These are phyloP conservation scores for Popillia japonica DNA, from an alignment of 1,140 invertebrate genomes.

Conservation along the genomic window DNA sequence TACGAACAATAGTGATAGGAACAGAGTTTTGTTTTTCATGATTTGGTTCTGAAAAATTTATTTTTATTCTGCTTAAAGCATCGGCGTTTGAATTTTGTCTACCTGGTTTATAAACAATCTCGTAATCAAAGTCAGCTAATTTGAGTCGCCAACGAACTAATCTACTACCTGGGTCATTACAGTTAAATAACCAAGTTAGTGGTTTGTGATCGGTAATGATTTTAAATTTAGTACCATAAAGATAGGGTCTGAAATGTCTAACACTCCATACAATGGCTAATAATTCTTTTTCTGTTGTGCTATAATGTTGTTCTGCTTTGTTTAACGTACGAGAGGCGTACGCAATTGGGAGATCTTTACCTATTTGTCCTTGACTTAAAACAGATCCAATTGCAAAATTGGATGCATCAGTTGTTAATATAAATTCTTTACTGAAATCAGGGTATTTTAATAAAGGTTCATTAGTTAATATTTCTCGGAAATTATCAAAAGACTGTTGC, in stretches of 20 bases:
- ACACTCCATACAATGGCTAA: slow-evolving; percentile 63
- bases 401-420: background rate
- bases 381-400: background rate
- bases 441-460: slow-evolving; percentile 7
- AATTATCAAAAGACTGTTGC: too few species aligned
- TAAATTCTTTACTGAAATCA: background rate
- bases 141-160: slow-evolving; percentile 61
- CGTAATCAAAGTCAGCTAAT: slow-evolving; percentile 61
- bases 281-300: slow-evolving; percentile 62
- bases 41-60: slow-evolving; percentile 44
- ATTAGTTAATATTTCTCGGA: background rate
- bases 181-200: slow-evolving; percentile 20
- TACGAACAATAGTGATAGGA: slow-evolving; percentile 33
- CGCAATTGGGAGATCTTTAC: slow-evolving; percentile 45
- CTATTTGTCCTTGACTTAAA: background rate
- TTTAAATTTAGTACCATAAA: slow-evolving; percentile 63
- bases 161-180: slow-evolving; percentile 50
- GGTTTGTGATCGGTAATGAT: slow-evolving; percentile 59
- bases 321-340: slow-evolving; percentile 52
- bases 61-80: slow-evolving; percentile 47
- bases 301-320: slow-evolving; percentile 50
- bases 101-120: slow-evolving; percentile 52
- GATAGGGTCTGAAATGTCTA: slow-evolving; percentile 60
- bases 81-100: slow-evolving; percentile 39
- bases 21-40: background rate